Evolutionary conservation across 2,113 vertebrate species (phyloP), one percentile per base, ranked within the genome.

Genomic region (Mirza zaza): DNA sequence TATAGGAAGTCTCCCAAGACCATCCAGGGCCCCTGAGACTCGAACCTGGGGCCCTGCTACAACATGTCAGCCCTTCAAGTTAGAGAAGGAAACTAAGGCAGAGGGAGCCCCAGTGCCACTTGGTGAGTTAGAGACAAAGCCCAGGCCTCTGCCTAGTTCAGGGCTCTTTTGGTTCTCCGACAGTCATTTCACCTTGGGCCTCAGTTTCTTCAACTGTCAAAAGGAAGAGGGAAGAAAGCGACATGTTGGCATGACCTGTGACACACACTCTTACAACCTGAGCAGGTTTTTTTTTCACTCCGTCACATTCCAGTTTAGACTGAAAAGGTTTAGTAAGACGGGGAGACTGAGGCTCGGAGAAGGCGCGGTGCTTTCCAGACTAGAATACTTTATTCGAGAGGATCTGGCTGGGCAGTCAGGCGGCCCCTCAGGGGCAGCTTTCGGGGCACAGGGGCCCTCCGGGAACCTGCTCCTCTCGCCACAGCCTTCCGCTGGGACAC

Each of bases 351-450:
- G 80, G 39, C 34, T 50, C 27, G 3, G 21, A 8, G 21, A 25
- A 25, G 11, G 21, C 15, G 3, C 1, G 11, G 55, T 0, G 36
- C 55, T 39, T 68, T 97, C 90, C 90, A 91, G 95, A 97, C 77
- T 97, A 98, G 95, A 96, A 96, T 98, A 94, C 96, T 98, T 98
- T 98, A 98, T 98, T 98, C 96, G 97, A 98, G 97, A 98, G 97
- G 97, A 97, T 92, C 92, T 95, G 97, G 86, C 94, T 97, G 85
- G 95, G 95, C 81, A 80, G 94, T 94, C 91, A 77, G 81, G 73
- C 11, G 50, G 82, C 95, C 73, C 7, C 1, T 4, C 27, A 25
- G 75, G 93, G 82, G 87, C 87, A 45, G 82, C 55, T 48, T 25
- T 63, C 61, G 39, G 34, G 87, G n/a, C 50, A 3, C 84, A 17